These are phyloP conservation scores for Tychaedon coryphoeus DNA, from an alignment of 2,113 vertebrate genomes.

Conservation along the genomic window DNA sequence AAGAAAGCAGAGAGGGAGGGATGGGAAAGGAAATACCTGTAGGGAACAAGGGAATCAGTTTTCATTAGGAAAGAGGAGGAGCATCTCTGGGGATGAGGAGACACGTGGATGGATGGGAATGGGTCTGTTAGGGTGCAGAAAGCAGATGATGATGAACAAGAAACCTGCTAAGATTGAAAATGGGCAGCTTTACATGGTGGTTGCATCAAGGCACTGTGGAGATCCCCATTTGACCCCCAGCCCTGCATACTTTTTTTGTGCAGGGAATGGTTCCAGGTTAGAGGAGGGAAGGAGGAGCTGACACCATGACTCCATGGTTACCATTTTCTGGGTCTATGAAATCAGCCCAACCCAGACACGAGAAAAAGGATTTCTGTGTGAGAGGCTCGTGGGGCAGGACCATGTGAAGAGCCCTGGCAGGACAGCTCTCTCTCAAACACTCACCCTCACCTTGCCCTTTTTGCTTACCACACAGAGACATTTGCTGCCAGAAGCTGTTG, in stretches of 20 bases:
- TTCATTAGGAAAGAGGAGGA: neutral
- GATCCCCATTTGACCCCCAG: neutral
- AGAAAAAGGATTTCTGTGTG: neutral
- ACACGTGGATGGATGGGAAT: neutral
- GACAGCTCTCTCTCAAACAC: neutral
- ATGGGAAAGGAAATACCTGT: neutral
- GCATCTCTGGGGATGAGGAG: neutral
- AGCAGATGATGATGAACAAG: neutral
- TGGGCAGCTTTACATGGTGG: neutral
- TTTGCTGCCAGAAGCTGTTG: neutral
- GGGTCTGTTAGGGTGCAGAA: neutral
- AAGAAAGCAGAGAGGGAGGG: neutral
- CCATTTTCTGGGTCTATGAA: neutral
- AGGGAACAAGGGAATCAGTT: neutral
- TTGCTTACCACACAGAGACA: neutral
- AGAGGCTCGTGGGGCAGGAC: neutral
- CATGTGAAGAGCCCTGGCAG: neutral
- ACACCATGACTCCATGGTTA: neutral
- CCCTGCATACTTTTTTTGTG: neutral
- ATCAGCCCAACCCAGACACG: rapidly evolving
- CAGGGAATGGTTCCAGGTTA: neutral
- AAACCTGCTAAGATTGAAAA: neutral
- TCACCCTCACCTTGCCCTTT: neutral
- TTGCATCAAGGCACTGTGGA: neutral
- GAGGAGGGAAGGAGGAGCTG: neutral